These are phyloP conservation scores for Riparia riparia DNA, from an alignment of 2,113 vertebrate genomes.

Conservation along the genomic window DNA sequence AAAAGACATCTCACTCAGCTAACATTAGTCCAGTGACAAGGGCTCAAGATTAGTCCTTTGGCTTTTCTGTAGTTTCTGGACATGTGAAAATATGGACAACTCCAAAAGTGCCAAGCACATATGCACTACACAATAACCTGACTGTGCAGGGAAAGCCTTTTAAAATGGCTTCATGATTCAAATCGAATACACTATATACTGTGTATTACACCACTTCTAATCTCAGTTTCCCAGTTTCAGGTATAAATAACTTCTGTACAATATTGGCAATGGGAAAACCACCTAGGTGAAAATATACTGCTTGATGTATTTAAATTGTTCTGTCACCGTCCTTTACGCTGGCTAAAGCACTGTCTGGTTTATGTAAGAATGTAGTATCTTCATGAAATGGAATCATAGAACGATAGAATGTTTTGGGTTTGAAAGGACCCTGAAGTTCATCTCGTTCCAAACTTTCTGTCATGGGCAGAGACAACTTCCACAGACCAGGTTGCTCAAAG, in stretches of 20 bases:
- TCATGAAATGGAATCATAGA: not conserved
- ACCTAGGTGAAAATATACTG: not conserved
- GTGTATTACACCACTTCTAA: not conserved
- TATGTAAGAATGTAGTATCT: not conserved
- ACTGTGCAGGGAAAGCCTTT: not conserved
- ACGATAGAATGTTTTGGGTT: not conserved
- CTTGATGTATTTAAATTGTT: not conserved
- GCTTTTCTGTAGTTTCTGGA: not conserved
- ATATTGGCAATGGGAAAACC: not conserved
- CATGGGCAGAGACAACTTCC: not conserved
- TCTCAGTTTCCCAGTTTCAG: not conserved
- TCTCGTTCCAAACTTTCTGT: not conserved
- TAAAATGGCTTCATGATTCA: not conserved
- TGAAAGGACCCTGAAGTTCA: not conserved
- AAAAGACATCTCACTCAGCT: not conserved
- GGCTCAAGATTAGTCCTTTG: not conserved
- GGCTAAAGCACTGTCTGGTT: not conserved
- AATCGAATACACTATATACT: rapidly evolving
- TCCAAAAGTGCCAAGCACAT: not conserved
- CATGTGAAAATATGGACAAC: not conserved
- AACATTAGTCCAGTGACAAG: rapidly evolving
- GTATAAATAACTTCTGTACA: not conserved
- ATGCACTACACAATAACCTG: not conserved
- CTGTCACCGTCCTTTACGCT: not conserved
- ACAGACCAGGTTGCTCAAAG: not conserved